Evolutionary conservation across 2,797 vertebrate genomes (phyloP).

Genomic region (Gephyroberyx darwinii): DNA sequence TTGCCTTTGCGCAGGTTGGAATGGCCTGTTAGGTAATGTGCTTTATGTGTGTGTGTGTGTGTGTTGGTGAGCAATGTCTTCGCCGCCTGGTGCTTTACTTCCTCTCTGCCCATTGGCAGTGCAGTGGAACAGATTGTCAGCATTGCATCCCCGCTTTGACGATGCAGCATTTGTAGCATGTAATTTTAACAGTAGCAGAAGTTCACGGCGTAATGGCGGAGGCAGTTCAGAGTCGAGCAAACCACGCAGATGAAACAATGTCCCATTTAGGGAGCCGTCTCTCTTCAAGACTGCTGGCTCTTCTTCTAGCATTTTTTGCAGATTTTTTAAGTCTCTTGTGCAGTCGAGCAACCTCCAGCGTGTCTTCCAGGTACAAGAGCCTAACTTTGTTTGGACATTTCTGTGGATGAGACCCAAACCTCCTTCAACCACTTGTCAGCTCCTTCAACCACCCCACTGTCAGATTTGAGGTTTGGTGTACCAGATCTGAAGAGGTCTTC

Average conservation of each 20-base stretch:
- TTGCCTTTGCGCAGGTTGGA: conserved; percentile 6
- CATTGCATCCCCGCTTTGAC: conserved; percentile 60
- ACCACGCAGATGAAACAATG: no score
- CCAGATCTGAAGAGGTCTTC: conserved; percentile 1
- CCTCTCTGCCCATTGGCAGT: conserved; percentile 69
- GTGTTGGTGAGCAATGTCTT: conserved; percentile 16
- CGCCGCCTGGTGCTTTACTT: conserved; percentile 61
- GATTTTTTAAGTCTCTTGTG: no score
- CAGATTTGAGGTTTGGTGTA: conserved; percentile 15
- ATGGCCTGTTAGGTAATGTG: conserved; percentile 3
- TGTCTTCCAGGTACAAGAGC: no score
- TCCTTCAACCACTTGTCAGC: neutral
- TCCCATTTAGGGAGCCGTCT: no score
- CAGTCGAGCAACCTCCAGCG: no score
- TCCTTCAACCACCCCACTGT: neutral
- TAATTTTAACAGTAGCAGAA: conserved; percentile 68
- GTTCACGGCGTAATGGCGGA: no score
- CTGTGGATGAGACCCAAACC: neutral
- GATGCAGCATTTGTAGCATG: conserved; percentile 61
- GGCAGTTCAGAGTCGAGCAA: no score
- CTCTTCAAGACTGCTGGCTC: no score
- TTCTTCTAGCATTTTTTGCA: no score
- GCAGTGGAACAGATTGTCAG: conserved; percentile 73
- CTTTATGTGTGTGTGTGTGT: conserved; percentile 6
- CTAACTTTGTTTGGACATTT: neutral